These are phyloP conservation scores for Oceanites oceanicus DNA, from an alignment of 2,113 vertebrate genomes.

Conservation along the genomic window DNA sequence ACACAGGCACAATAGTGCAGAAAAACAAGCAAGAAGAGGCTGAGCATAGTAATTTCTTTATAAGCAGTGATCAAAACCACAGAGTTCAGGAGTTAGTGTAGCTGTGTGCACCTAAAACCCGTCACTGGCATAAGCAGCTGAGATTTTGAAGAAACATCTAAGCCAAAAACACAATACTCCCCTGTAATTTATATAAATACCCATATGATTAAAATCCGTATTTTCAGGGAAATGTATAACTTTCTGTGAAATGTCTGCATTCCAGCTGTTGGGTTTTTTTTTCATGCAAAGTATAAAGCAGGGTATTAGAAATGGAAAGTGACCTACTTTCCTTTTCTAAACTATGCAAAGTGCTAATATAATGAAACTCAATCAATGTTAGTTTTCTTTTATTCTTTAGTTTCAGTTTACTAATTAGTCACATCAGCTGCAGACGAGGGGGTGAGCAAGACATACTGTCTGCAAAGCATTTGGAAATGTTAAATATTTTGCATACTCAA, in stretches of 20 bases:
- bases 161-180: background rate
- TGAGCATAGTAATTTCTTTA: background rate
- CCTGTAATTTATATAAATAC: background rate
- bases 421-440: background rate
- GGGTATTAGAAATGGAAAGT: conserved; percentile 26
- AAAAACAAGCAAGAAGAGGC: background rate
- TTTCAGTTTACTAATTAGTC: conserved; percentile 9
- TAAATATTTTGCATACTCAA: background rate
- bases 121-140: background rate
- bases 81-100: background rate
- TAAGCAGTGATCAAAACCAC: background rate
- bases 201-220: background rate
- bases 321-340: conserved; percentile 28
- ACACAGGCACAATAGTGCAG: background rate
- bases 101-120: background rate
- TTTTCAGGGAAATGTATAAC: background rate
- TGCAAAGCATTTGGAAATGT: background rate
- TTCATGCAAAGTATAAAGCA: background rate
- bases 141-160: background rate
- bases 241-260: background rate
- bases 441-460: background rate
- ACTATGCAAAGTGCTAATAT: background rate
- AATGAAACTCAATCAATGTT: background rate
- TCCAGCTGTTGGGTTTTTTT: background rate
- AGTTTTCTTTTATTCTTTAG: background rate